Conservation (phyloP, 2,113 vertebrate genomes). For the Eptesicus fuscus region DNA sequence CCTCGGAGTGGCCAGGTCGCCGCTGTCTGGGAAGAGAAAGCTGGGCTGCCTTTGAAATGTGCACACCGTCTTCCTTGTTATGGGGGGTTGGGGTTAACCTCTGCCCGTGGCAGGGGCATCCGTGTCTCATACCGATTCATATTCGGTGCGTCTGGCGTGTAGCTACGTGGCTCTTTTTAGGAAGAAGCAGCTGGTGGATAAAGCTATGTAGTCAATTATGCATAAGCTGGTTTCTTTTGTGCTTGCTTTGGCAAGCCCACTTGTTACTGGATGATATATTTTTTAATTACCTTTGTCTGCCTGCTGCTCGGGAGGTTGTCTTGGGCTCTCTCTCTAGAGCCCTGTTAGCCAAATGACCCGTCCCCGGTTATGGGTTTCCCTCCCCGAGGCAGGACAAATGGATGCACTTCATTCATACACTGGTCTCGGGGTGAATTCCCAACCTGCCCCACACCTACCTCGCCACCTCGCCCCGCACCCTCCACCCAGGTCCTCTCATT, state of each 20-base stretch:
- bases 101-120: conserved; percentile 14
- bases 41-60: background rate
- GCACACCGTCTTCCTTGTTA: background rate
- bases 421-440: background rate
- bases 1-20: conserved; percentile 25
- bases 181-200: conserved; percentile 39
- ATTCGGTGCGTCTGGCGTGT: conserved; percentile 19
- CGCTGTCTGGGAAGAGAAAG: conserved; percentile 16
- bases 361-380: background rate
- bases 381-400: background rate
- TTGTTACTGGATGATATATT: conserved; percentile 70
- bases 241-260: conserved; percentile 44
- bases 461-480: fast-evolving
- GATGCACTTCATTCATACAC: background rate
- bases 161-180: conserved; percentile 52
- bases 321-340: conserved; percentile 56
- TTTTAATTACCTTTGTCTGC: conserved; percentile 68
- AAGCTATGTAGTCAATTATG: conserved; percentile 69
- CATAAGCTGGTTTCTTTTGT: conserved; percentile 57
- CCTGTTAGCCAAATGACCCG: conserved; percentile 60
- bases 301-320: conserved; percentile 42
- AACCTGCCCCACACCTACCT: background rate
- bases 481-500: no score
- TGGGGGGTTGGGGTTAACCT: background rate
- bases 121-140: conserved; percentile 58